These are phyloP conservation scores for Pollenia labialis DNA, from an alignment of 2,888 invertebrate genomes.

Conservation along the genomic window DNA sequence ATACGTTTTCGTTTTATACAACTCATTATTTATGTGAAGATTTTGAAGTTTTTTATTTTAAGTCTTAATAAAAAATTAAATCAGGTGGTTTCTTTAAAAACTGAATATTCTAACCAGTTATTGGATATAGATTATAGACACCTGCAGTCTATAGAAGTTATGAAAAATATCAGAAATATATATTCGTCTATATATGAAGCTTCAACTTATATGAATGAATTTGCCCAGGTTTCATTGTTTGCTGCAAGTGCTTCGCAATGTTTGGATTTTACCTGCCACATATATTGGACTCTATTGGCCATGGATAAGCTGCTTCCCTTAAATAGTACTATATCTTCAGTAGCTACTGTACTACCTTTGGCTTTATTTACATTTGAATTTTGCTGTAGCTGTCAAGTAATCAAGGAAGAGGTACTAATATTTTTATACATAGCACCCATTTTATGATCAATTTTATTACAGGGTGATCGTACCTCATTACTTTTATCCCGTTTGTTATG, in stretches of 20 bases:
- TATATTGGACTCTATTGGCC: conserved; percentile 74
- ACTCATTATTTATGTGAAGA: conserved; percentile 61
- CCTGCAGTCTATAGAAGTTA: conserved; percentile 57
- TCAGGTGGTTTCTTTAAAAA: conserved; percentile 70
- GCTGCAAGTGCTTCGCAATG: conserved; percentile 67
- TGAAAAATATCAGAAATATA: conserved; percentile 66
- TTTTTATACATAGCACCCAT: background rate
- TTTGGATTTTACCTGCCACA: conserved; percentile 73
- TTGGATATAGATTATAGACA: conserved; percentile 67
- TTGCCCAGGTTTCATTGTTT: conserved; percentile 74
- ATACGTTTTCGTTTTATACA: conserved; percentile 69
- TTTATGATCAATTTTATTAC: background rate
- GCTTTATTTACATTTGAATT: conserved; percentile 47
- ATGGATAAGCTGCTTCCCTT: conserved; percentile 59
- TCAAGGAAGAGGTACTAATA: conserved; percentile 64
- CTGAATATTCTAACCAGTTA: conserved; percentile 46
- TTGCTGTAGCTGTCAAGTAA: conserved; percentile 67
- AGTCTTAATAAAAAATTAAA: conserved; percentile 65
- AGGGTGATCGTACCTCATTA: conserved; percentile 50
- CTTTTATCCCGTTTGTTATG: conserved; percentile 57
- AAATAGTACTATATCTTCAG: conserved; percentile 48
- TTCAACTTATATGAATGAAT: conserved; percentile 68
- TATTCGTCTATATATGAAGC: conserved; percentile 69
- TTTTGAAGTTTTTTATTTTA: conserved; percentile 43
- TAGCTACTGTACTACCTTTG: conserved; percentile 60